A percentile compares a stretch with the other conserved stretches of the same genome.
phyloP scores from a whole-genome alignment of 2,888 invertebrate genomes.

The Entomobrya multifasciata region DNA sequence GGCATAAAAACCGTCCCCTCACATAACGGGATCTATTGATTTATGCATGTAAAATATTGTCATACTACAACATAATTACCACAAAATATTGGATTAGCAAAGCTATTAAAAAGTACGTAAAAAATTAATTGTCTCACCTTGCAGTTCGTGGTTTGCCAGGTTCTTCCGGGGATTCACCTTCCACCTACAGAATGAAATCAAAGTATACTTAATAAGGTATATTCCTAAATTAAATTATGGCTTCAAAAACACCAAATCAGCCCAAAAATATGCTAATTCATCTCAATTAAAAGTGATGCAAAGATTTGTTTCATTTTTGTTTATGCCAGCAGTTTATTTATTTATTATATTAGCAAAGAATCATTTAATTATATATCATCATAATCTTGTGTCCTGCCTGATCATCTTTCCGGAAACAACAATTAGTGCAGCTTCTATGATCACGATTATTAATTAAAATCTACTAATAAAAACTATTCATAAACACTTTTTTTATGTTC shows the following conservation, averaged over 20 bases:
- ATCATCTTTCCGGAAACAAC: conserved; percentile 26
- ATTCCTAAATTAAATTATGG: too few relatives aligned
- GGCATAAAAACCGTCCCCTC: background rate
- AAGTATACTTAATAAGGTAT: background rate
- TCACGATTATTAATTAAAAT: conserved; percentile 7
- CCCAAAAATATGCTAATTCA: too few relatives aligned
- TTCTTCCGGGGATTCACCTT: conserved; percentile 77
- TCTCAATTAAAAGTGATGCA: too few relatives aligned
- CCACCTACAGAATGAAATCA: conserved; percentile 73
- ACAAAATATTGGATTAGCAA: too few relatives aligned
- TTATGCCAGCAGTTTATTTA: too few relatives aligned
- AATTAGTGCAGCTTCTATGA: background rate
- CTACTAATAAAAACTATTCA: background rate
- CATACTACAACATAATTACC: too few relatives aligned
- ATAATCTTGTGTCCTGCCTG: background rate
- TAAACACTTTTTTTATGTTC: background rate
- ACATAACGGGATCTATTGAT: conserved; percentile 32
- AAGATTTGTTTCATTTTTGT: too few relatives aligned
- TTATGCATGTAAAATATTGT: too few relatives aligned
- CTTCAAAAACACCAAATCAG: too few relatives aligned
- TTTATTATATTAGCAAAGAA: too few relatives aligned
- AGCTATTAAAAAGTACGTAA: too few relatives aligned
- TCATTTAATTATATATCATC: too few relatives aligned
- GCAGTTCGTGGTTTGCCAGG: conserved; percentile 72
- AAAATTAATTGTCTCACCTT: conserved; percentile 65